Conservation (phyloP, 2,113 vertebrate genomes). For the Larimichthys polyactis region DNA sequence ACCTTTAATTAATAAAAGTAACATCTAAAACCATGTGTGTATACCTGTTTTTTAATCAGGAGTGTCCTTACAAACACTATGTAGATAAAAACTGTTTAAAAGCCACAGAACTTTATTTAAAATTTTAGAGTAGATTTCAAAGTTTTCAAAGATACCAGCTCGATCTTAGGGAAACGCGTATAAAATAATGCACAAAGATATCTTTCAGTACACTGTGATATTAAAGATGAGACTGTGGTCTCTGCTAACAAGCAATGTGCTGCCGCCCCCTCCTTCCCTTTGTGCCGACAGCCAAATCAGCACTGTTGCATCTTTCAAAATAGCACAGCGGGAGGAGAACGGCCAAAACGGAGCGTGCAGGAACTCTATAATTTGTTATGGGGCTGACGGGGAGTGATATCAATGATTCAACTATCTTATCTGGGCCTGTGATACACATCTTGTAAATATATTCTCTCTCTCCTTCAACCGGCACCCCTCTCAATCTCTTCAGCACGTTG, state of each 20-base stretch:
- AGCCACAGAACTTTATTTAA: background rate
- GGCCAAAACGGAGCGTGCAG: conserved; percentile 63
- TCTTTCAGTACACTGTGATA: conserved; percentile 15
- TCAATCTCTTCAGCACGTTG: conserved; percentile 68
- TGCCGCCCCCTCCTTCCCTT: conserved; percentile 34
- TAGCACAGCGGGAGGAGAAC: conserved; percentile 61
- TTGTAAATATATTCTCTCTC: conserved; percentile 68
- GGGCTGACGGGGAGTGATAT: conserved; percentile 64
- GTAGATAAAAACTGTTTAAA: background rate
- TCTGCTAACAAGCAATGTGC: conserved; percentile 51
- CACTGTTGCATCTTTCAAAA: conserved; percentile 75
- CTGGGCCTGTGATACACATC: conserved; percentile 65
- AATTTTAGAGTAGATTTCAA: background rate
- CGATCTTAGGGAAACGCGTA: background rate
- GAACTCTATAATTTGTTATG: conserved; percentile 76
- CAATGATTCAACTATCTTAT: conserved; percentile 74
- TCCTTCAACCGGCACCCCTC: conserved; percentile 31
- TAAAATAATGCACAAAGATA: conserved; percentile 3
- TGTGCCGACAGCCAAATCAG: conserved; percentile 66
- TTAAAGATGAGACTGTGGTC: conserved; percentile 41
- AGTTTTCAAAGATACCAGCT: background rate
- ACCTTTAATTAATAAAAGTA: too few species aligned
- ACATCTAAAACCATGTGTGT: too few species aligned
- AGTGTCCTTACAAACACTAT: background rate
- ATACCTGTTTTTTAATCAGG: too few species aligned